phyloP scores from a whole-genome alignment of 2,113 vertebrate species.

The Rana temporaria region DNA sequence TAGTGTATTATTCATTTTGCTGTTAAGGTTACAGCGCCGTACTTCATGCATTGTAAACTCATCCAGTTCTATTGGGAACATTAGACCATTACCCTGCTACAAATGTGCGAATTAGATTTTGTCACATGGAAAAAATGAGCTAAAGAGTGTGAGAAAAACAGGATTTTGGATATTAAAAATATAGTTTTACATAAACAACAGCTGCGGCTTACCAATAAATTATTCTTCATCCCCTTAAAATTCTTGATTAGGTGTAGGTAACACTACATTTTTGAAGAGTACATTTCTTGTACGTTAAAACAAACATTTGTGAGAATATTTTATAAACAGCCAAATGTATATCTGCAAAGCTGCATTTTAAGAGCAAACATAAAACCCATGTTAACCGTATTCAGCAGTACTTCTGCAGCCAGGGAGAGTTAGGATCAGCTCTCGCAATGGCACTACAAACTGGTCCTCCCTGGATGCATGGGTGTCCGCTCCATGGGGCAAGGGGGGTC shows the following conservation, averaged over 20 bases:
- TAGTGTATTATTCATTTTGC: background rate
- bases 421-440: too few relatives aligned
- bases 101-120: slow-evolving; percentile 50
- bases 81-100: slow-evolving; percentile 28
- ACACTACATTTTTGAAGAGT: slow-evolving; percentile 5
- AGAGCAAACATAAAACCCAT: slow-evolving; percentile 8
- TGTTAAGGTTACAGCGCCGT: background rate
- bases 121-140: slow-evolving; percentile 54
- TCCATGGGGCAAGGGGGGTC: too few relatives aligned
- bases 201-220: slow-evolving; percentile 36
- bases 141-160: slow-evolving; percentile 45
- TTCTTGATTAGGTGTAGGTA: slow-evolving; percentile 49
- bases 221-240: slow-evolving; percentile 2
- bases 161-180: slow-evolving; percentile 44
- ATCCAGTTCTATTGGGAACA: slow-evolving; percentile 37
- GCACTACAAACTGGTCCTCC: too few relatives aligned
- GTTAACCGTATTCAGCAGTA: background rate
- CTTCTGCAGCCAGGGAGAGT: too few relatives aligned
- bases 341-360: background rate
- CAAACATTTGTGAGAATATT: slow-evolving; percentile 3
- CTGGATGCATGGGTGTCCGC: too few relatives aligned
- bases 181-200: slow-evolving; percentile 40
- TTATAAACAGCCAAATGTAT: slow-evolving; percentile 28
- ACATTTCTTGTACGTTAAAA: slow-evolving; percentile 15
- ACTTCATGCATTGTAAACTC: slow-evolving; percentile 44